These are phyloP conservation scores for Stylophora pistillata DNA, from an alignment of 64 coral and sea anemone species.

Conservation along the genomic window DNA sequence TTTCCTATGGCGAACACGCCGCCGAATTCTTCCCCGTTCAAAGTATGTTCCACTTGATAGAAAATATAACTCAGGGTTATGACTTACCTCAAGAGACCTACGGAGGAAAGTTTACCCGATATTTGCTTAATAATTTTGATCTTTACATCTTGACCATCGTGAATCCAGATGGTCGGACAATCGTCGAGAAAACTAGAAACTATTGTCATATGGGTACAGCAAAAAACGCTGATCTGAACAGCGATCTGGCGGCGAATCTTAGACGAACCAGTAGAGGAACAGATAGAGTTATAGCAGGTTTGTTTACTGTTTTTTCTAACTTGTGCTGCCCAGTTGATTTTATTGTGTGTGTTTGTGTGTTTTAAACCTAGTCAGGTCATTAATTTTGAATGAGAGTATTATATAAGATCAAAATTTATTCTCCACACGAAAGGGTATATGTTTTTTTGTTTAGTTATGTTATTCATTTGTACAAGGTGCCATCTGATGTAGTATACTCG, in stretches of 20 bases:
- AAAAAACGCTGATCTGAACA: slow-evolving; percentile 69
- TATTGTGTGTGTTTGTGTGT: not conserved
- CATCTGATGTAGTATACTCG: too few relatives aligned
- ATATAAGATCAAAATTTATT: too few relatives aligned
- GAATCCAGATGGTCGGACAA: slow-evolving; percentile 80
- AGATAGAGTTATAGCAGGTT: not conserved
- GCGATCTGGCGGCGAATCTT: slow-evolving; percentile 16
- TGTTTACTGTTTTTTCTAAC: not conserved
- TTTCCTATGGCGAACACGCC: slow-evolving; percentile 85
- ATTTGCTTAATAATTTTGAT: slow-evolving; percentile 80
- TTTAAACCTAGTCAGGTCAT: not conserved
- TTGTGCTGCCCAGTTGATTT: not conserved
- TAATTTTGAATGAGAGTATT: too few relatives aligned
- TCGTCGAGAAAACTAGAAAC: slow-evolving; percentile 75
- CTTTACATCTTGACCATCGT: slow-evolving; percentile 66
- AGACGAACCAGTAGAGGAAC: slow-evolving; percentile 12
- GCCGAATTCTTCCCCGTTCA: slow-evolving; percentile 86
- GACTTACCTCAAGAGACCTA: not conserved
- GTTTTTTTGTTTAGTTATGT: too few relatives aligned
- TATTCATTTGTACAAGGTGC: too few relatives aligned
- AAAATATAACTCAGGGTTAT: slow-evolving; percentile 76
- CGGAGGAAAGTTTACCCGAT: slow-evolving; percentile 57
- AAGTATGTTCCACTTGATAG: slow-evolving; percentile 77
- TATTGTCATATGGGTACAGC: slow-evolving; percentile 80
- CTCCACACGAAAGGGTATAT: too few relatives aligned